phyloP scores from a whole-genome alignment of 2,797 vertebrate genomes.

The Mormyrus proboscirostris region DNA sequence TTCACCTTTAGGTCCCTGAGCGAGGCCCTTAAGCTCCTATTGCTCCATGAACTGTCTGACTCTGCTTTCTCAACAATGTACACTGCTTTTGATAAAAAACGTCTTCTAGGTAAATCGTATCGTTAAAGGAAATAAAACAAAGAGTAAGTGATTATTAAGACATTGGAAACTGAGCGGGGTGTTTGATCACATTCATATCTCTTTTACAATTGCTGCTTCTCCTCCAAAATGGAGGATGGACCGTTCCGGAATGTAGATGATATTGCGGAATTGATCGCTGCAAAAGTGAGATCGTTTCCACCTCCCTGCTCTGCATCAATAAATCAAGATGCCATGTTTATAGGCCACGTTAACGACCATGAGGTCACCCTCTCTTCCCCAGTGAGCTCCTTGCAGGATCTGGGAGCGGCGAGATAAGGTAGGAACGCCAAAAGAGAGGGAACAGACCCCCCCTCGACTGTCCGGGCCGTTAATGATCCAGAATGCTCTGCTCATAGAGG shows the following conservation, averaged over 20 bases:
- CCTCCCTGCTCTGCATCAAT: slow-evolving; percentile 2
- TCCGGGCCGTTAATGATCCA: slow-evolving; percentile 18
- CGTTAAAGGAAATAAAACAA: background rate
- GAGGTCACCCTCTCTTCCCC: background rate
- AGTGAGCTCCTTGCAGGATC: background rate
- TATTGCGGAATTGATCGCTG: background rate
- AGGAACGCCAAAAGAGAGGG: slow-evolving; percentile 2
- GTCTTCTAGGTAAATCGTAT: background rate
- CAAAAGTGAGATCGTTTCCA: background rate
- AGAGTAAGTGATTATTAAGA: background rate
- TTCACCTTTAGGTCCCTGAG: background rate
- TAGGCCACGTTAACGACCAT: background rate
- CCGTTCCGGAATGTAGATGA: background rate
- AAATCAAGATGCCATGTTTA: slow-evolving; percentile 22
- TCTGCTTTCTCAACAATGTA: background rate
- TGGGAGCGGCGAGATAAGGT: slow-evolving; percentile 23
- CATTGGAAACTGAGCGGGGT: background rate
- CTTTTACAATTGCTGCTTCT: background rate
- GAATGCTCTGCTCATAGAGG: slow-evolving; percentile 9
- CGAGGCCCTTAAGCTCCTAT: background rate
- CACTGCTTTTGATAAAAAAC: background rate
- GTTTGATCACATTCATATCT: background rate
- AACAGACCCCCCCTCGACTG: background rate
- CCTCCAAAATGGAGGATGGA: background rate
- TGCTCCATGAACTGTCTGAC: background rate